These are phyloP conservation scores for Phocoena phocoena DNA, from an alignment of 2,113 vertebrate species.

Conservation along the genomic window DNA sequence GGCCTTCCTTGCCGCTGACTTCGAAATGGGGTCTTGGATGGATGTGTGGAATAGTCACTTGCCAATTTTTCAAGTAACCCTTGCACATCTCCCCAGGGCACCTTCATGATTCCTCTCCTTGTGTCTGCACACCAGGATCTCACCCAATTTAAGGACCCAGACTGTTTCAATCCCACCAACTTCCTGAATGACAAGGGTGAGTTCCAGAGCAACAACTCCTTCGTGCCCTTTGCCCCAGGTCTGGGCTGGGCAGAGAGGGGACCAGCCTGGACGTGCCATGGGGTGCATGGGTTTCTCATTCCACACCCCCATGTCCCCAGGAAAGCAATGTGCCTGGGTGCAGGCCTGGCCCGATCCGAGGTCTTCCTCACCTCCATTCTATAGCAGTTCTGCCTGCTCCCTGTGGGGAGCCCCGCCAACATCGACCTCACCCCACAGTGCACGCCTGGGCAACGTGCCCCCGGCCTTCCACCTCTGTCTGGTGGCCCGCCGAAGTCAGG, in stretches of 20 bases:
- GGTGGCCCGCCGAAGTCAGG: conserved; percentile 16
- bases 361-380: conserved; percentile 70
- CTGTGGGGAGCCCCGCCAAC: neutral
- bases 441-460: conserved; percentile 46
- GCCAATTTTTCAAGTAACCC: accelerated
- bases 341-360: conserved; percentile 58
- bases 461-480: conserved; percentile 47
- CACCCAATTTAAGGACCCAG: conserved; percentile 67
- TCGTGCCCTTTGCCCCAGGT: conserved; percentile 77
- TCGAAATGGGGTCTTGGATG: neutral
- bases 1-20: neutral
- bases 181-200: conserved; percentile 61
- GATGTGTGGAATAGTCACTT: no score
- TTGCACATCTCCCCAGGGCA: neutral
- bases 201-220: conserved; percentile 59
- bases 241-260: neutral
- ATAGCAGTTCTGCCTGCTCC: conserved; percentile 57
- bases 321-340: conserved; percentile 66
- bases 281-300: neutral
- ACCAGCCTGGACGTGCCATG: no score
- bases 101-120: conserved; percentile 63
- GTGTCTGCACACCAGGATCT: conserved; percentile 53
- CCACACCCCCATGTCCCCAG: neutral
- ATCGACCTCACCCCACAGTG: conserved; percentile 35
- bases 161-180: conserved; percentile 67